Evolutionary conservation across 23 tunicate species (phyloP).

Genomic region (Ciona savignyi): DNA sequence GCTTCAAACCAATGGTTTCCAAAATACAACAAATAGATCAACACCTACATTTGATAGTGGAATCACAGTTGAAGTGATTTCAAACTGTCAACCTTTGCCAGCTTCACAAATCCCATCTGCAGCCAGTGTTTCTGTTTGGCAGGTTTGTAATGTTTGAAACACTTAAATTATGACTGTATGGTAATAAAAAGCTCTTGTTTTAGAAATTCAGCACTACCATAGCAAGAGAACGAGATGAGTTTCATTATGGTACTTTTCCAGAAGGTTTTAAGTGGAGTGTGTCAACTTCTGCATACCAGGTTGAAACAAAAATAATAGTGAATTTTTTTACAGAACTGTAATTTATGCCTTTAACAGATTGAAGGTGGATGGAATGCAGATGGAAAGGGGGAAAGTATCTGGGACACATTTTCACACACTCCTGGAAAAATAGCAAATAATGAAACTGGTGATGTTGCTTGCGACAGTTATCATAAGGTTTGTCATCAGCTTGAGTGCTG

Average conservation of each 20-base stretch:
- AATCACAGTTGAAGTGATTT: constrained; percentile 25
- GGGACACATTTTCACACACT: constrained; percentile 90
- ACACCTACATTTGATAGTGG: constrained; percentile 35
- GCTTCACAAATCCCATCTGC: constrained; percentile 64
- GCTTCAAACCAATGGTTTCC: constrained; percentile 37
- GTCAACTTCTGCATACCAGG: constrained; percentile 97
- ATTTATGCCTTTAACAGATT: constrained; percentile 30
- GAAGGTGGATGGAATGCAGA: constrained; percentile 99
- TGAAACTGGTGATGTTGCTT: constrained; percentile 95
- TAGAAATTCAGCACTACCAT: constrained; percentile 67
- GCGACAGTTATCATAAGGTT: constrained; percentile 98
- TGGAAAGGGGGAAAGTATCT: constrained; percentile 88
- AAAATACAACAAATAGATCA: constrained; percentile 18
- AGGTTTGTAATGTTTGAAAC: constrained; percentile 23
- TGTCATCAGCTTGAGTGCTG: too few relatives aligned
- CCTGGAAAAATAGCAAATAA: constrained; percentile 48
- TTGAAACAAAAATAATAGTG: not conserved
- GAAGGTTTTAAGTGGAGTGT: constrained; percentile 91
- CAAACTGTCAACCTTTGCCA: constrained; percentile 19
- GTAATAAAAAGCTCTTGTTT: too few relatives aligned
- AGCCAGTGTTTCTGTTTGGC: constrained; percentile 72
- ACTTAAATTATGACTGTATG: too few relatives aligned
- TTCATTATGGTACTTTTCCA: constrained; percentile 75
- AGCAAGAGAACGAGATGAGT: constrained; percentile 56
- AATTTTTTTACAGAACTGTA: not conserved